phyloP scores from a whole-genome alignment of 2,113 vertebrate genomes.

The Leptocoma aspasia region DNA sequence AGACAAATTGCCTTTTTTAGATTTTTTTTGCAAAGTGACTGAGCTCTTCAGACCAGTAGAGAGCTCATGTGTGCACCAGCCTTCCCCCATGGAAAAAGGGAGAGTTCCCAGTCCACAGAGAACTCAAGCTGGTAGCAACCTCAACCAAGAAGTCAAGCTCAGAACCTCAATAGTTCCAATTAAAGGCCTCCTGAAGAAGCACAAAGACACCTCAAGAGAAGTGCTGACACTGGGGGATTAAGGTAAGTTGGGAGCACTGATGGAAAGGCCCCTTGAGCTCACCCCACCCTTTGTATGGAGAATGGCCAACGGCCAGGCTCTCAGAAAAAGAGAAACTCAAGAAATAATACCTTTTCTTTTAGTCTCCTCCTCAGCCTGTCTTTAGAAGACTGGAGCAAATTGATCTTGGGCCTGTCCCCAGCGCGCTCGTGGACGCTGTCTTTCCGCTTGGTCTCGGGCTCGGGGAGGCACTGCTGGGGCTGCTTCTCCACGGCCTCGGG shows the following conservation, averaged over 20 bases:
- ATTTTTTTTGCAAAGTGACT: neutral
- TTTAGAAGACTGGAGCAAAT: conserved; percentile 93
- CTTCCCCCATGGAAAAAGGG: neutral
- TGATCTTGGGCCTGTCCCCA: conserved; percentile 82
- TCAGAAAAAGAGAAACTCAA: neutral
- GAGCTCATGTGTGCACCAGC: neutral
- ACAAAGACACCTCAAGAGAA: neutral
- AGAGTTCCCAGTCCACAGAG: neutral
- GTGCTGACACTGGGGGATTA: neutral
- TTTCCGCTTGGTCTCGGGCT: conserved; percentile 67
- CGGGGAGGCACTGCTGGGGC: conserved; percentile 36
- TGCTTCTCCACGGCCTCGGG: conserved; percentile 63
- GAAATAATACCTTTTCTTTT: conserved; percentile 88
- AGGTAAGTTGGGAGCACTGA: neutral
- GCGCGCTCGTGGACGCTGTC: conserved; percentile 68
- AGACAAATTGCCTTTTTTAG: neutral
- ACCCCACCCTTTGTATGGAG: neutral
- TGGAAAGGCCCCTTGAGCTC: neutral
- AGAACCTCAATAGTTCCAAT: neutral
- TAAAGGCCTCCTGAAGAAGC: neutral
- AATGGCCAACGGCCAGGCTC: neutral
- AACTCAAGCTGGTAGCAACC: neutral
- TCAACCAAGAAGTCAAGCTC: neutral
- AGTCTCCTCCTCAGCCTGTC: conserved; percentile 92
- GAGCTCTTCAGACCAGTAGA: neutral